These are phyloP conservation scores for Sarcophaga rosellei DNA, from an alignment of 2,888 invertebrate species.

Conservation along the genomic window DNA sequence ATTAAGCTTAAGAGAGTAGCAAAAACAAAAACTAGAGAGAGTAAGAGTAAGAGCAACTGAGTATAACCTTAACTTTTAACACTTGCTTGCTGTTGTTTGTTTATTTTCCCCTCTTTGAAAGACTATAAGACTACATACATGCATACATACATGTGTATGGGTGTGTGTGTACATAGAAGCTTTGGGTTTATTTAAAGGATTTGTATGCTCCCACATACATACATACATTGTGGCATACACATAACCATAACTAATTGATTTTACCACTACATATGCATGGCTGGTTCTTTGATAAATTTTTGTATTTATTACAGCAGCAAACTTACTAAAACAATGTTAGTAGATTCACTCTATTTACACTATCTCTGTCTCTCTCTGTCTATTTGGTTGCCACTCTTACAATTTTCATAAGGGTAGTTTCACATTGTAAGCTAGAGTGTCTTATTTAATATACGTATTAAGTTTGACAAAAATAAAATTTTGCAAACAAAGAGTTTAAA, in stretches of 20 bases:
- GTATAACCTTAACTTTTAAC: background rate
- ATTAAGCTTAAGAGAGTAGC: background rate
- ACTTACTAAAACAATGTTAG: conserved; percentile 71
- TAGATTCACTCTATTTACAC: conserved; percentile 47
- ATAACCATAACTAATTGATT: conserved; percentile 73
- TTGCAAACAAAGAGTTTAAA: too few relatives aligned
- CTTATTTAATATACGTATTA: too few relatives aligned
- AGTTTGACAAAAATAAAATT: too few relatives aligned
- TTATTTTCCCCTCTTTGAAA: background rate
- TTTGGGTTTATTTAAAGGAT: conserved; percentile 40
- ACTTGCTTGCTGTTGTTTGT: background rate
- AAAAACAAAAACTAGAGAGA: background rate
- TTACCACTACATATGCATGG: conserved; percentile 74
- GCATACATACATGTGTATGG: too few relatives aligned
- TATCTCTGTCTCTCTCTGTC: background rate
- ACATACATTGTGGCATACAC: conserved; percentile 65
- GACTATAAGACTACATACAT: too few relatives aligned
- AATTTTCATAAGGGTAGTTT: background rate
- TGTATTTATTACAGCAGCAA: conserved; percentile 76
- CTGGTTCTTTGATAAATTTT: conserved; percentile 75
- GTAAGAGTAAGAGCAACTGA: background rate
- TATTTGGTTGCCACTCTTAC: background rate
- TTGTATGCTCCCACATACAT: background rate
- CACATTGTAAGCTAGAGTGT: background rate
- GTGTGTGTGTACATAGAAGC: background rate